A percentile compares a stretch with the other conserved stretches of the same genome.
Evolutionary conservation across 2,113 vertebrate genomes (phyloP).

Genomic region (Brachypodius melanocephalos): DNA sequence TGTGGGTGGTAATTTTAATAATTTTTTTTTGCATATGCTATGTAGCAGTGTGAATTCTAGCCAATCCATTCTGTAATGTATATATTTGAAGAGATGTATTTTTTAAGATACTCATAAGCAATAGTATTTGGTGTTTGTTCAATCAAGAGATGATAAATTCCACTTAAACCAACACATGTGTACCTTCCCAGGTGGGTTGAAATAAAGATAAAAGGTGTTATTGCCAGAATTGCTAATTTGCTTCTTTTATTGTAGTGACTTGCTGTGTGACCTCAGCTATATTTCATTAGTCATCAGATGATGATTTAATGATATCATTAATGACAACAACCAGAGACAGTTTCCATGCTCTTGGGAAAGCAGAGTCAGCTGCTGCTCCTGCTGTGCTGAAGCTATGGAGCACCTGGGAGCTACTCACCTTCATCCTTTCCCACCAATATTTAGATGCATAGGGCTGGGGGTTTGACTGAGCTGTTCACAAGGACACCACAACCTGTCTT

Average conservation of each 20-base stretch:
- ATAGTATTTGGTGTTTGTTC: neutral
- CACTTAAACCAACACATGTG: neutral
- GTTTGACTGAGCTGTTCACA: neutral
- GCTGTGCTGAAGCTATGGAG: neutral
- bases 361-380: neutral
- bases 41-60: neutral
- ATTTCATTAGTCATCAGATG: neutral
- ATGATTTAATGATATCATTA: neutral
- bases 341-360: neutral
- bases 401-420: neutral
- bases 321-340: too few species aligned
- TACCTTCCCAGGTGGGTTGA: neutral
- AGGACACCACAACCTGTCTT: neutral
- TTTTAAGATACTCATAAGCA: neutral
- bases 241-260: neutral
- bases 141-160: neutral
- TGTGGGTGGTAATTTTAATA: neutral
- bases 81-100: neutral
- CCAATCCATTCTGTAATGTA: neutral
- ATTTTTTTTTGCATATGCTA: neutral
- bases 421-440: neutral
- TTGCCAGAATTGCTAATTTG: neutral
- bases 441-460: neutral
- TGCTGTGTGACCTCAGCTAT: neutral
- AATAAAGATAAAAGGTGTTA: neutral